Percentiles rank a stretch among this genome's conserved stretches.
Conservation (phyloP, 1,140 invertebrate species). For the Cydia splendana region DNA sequence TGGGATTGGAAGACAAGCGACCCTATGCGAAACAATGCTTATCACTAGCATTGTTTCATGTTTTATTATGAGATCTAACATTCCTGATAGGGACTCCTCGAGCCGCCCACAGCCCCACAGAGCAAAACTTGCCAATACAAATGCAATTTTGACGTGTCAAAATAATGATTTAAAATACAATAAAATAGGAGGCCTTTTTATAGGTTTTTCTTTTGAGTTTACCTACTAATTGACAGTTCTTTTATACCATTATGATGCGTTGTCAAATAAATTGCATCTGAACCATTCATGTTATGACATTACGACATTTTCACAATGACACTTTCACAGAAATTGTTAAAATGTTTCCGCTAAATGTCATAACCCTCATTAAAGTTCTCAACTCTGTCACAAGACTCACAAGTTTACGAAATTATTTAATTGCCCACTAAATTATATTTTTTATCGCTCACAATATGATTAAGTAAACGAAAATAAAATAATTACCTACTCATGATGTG, state of each 20-base stretch:
- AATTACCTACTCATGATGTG: background rate
- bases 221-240: slow-evolving; percentile 1
- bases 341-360: background rate
- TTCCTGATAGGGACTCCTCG: too few relatives aligned
- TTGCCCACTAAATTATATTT: slow-evolving; percentile 17
- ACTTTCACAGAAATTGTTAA: background rate
- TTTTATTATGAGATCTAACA: too few relatives aligned
- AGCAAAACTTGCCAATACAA: too few relatives aligned
- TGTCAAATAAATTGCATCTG: background rate
- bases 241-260: too few relatives aligned
- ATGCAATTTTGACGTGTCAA: too few relatives aligned
- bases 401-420: background rate
- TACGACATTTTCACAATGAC: background rate
- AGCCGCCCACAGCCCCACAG: too few relatives aligned
- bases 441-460: slow-evolving; percentile 3
- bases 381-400: background rate
- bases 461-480: slow-evolving; percentile 1
- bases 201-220: background rate
- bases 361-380: background rate
- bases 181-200: too few relatives aligned
- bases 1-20: too few relatives aligned
- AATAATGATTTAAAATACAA: too few relatives aligned
- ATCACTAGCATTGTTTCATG: too few relatives aligned
- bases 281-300: background rate
- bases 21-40: too few relatives aligned